Base-by-base conservation (phyloP, 2,888 invertebrate species). In the Drosophila multiciliata region DNA sequence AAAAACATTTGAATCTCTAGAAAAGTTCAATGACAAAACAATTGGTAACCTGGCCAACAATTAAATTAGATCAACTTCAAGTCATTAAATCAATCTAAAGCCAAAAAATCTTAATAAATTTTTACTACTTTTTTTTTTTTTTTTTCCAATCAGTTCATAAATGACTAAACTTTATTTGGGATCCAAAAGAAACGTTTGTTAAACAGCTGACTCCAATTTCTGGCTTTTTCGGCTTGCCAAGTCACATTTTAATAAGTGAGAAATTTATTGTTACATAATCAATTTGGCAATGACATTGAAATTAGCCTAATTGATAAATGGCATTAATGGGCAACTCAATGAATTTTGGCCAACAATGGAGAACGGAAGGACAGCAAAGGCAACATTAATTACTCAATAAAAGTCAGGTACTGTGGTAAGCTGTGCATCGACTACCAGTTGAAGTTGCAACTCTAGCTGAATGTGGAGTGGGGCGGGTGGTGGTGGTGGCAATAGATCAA, bases 331-430 rank as follows among this genome's bases (percentile, higher is more conserved):
- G 7, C 26, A 17, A 33, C 42, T 35, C 23, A 35, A 36, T 32
- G 35, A 55, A 73, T 68, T 68, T 73, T 59, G 59, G 38, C 60
- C 6, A 62, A 60, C 36, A 63, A 48, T 53, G 45, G 33, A 38
- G 45, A 26, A 20, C 38, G 35, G 17, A 32, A 40, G 57, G 49
- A 55, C 42, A 49, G 48, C 49, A 60, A 38, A 54, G 50, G 68
- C 59, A 66, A 70, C 82, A 82, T 83, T 83, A 82, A 83, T 84
- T 84, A 82, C 71, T 83, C 83, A 77, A 75, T 75, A 71, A 69
- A 66, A 70, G 57, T 42, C 80, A 83, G 73, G 50, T 73, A 55
- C 45, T 53, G 53, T 52, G 59, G 36, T 52, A 38, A 58, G 29
- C 54, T 26, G 12, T 26, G 23, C 26, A 26, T 49, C 55, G 36